Evolutionary conservation across 1,140 invertebrate genomes (phyloP), one percentile per base, ranked within the genome.

Genomic region (Scaptomyza graminum): DNA sequence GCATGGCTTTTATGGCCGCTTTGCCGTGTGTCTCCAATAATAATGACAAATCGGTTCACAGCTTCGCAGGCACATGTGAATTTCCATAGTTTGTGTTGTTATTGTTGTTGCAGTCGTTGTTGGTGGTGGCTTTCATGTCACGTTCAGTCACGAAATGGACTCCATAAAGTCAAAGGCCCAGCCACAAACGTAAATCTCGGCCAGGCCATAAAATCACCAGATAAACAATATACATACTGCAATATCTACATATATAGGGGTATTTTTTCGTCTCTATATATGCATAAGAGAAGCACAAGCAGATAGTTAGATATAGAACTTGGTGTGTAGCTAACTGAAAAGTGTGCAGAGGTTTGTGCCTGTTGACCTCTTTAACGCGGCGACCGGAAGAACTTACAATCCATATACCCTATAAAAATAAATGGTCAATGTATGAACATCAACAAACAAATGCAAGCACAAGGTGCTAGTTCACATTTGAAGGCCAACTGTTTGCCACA

Each of bases 31-130:
- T 87, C 82, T 78, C 74, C 81, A 85, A 85, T 85, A 87, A 87
- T 85, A 87, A 87, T 87, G 83, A 87, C 82, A 87, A 87, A 87
- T 87, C 82, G 82, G 78, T 87, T 82, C 57, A 34, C 71, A 63
- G 57, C 56, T 75, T 51, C 59, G 49, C 74, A 54, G 47, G 56
- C 28, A 49, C 66, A 54, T 47, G 39, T 18, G 18, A 34, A 18
- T 11, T 12, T 41, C 16, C 52, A 12, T 34, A 8, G 15, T 34
- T 34, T 44, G 61, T 39, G 37, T 41, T 41, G 37, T n/a, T 41
- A 12, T 41, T 41, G 37, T 39, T 39, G 37, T n/a, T 39, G 18
- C 18, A 22, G 18, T 22, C 18, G 8, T 37, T 37, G 34, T 57
- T 25, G 41, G 18, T 22, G 28, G 41, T 43, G 62, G 64, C 78